Percentiles rank a stretch among this genome's conserved stretches.
Evolutionary conservation across 2,113 vertebrate species (phyloP).

Genomic region (Eulemur rufifrons): DNA sequence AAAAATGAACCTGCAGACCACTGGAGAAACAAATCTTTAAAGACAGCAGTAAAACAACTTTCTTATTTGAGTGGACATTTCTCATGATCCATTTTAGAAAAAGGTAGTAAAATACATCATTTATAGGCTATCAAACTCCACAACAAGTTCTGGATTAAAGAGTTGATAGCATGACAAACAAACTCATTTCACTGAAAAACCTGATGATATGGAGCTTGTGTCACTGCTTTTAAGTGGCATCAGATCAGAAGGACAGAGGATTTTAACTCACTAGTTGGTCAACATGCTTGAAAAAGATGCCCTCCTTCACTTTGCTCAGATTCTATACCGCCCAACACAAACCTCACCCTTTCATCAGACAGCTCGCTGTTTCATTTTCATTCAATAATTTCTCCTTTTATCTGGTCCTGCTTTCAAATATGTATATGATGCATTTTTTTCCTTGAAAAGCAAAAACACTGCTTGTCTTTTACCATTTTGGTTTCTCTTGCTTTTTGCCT

Average conservation of each 20-base stretch:
- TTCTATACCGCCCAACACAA: too few species aligned
- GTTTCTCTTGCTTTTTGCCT: not conserved
- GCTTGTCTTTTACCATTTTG: not conserved
- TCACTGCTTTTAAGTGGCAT: not conserved
- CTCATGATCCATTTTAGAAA: not conserved
- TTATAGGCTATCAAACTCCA: not conserved
- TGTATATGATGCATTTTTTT: not conserved
- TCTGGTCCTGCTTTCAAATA: not conserved
- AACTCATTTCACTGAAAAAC: not conserved
- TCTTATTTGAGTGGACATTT: not conserved
- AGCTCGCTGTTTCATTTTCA: not conserved
- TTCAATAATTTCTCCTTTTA: not conserved
- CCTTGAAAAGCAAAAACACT: not conserved
- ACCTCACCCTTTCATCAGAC: not conserved
- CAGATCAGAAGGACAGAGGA: not conserved
- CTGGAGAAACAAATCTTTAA: not conserved
- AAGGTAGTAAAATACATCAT: not conserved
- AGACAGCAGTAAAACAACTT: not conserved
- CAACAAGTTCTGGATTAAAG: not conserved
- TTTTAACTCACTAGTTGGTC: not conserved
- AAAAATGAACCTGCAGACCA: not conserved
- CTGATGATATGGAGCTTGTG: fast-evolving
- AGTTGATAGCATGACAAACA: not conserved
- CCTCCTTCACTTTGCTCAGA: not conserved
- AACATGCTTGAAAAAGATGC: not conserved